Evolutionary conservation across 2,797 vertebrate genomes (phyloP).

Genomic region (Micromesistius poutassou): DNA sequence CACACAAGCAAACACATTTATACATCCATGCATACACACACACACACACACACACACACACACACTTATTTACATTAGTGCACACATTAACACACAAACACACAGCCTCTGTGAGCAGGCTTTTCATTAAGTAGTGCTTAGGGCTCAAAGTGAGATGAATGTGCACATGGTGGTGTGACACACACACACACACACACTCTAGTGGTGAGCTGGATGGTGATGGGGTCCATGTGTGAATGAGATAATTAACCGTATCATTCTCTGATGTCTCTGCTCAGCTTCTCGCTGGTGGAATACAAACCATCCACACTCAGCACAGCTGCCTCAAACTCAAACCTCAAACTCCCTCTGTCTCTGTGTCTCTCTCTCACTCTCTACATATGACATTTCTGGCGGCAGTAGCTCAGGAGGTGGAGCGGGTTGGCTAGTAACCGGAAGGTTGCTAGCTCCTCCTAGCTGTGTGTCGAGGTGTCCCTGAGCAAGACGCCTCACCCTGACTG

Average conservation of each 20-base stretch:
- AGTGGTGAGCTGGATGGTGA: background rate
- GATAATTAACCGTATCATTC: background rate
- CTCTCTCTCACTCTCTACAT: background rate
- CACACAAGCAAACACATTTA: too few relatives aligned
- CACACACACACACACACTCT: background rate
- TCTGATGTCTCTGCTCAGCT: background rate
- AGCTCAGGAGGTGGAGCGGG: too few relatives aligned
- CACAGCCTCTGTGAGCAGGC: background rate
- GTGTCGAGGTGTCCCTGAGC: too few relatives aligned
- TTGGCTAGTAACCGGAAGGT: too few relatives aligned
- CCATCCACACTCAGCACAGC: background rate
- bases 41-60: background rate
- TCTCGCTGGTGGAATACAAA: background rate
- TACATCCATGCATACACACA: too few relatives aligned
- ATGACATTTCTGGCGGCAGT: too few relatives aligned
- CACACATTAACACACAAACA: conserved; percentile 8
- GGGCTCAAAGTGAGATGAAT: background rate
- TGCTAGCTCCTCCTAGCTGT: too few relatives aligned
- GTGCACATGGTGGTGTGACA: background rate
- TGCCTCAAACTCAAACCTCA: too few relatives aligned
- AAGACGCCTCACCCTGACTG: too few relatives aligned
- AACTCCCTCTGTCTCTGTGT: background rate
- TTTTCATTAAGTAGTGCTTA: background rate
- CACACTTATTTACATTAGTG: background rate
- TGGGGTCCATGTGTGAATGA: conserved; percentile 1